Conservation (phyloP, 1,140 invertebrate species). For the Steinernema khuongi region DNA sequence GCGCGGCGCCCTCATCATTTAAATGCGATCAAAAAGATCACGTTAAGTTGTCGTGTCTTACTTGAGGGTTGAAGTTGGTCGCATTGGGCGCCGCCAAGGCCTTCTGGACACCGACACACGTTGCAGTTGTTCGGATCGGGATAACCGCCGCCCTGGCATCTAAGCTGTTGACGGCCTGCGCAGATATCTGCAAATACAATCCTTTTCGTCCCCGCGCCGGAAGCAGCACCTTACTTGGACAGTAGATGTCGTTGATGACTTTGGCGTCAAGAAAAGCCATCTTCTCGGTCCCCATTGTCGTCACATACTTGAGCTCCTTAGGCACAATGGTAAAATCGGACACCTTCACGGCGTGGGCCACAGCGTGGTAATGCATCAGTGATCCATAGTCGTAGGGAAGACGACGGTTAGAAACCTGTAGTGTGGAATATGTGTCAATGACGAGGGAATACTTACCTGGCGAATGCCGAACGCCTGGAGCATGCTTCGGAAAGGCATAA, state of each 20-base stretch:
- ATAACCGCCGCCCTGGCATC: conserved; percentile 54
- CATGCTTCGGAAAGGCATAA: conserved; percentile 58
- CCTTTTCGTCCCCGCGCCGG: neutral
- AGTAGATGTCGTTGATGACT: conserved; percentile 59
- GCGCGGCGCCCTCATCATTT: neutral
- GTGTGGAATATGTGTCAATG: neutral
- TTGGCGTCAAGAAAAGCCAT: conserved; percentile 59
- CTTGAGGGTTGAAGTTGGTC: conserved; percentile 51
- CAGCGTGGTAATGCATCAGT: conserved; percentile 60
- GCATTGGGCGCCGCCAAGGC: conserved; percentile 55
- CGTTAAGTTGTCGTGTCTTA: conserved; percentile 33
- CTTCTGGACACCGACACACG: conserved; percentile 53
- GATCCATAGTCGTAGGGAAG: conserved; percentile 59
- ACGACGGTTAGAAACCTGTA: conserved; percentile 51
- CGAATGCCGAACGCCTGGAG: conserved; percentile 58
- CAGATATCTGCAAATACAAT: conserved; percentile 39
- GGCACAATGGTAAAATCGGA: conserved; percentile 59
- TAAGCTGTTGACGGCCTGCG: conserved; percentile 34
- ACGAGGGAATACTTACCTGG: conserved; percentile 35
- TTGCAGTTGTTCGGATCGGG: conserved; percentile 56
- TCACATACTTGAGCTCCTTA: conserved; percentile 59
- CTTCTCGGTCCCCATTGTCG: conserved; percentile 58
- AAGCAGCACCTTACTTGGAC: conserved; percentile 44
- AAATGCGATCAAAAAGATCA: neutral
- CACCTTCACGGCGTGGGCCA: conserved; percentile 41